Base-by-base conservation (phyloP, 2,888 invertebrate genomes). In the Drosophila monieri region DNA sequence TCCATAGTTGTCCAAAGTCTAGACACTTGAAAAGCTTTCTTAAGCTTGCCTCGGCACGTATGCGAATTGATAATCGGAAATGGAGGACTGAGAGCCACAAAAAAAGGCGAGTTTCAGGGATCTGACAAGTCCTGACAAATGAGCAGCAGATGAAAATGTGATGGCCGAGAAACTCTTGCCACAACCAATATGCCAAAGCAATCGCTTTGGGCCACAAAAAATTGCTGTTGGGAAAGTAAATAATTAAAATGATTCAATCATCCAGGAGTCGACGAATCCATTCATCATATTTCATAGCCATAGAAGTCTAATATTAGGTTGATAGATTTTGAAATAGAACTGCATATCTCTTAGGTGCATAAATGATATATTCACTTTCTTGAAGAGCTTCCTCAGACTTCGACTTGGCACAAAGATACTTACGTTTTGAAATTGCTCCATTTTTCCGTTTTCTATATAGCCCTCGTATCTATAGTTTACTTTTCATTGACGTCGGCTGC, bases 1-100 rank as follows among this genome's bases (percentile, higher is more conserved):
- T 30, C 21, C 49, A 46, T 46, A 68, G 60, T 64, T 65, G 49
- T 49, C 51, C 15, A 46, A 56, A 51, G 68, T 74, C 64, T 77
- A 68, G 69, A 74, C 74, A 58, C 76, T 78, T 67, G 68, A 70
- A 81, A 80, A 74, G 77, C 73, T 66, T 64, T 66, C 66, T 62
- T 60, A 51, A 62, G 64, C 75, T 70, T 60, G 62, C 70, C 60
- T 69, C 70, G 77, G 75, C 73, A 80, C 71, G 85, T 69, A 75
- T 35, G 25, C 10, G 25, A 39, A 54, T 55, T 41, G 68, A 48
- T 48, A 65, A 48, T 69, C 37, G 49, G 25, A 49, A 51, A 46
- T 21, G 15, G 15, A 46, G 27, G 32, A 47, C 30, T 39, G 35
- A 21, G 25, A 10, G 25, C 39, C 27, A 6, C 32, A 27, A 27